Conservation (phyloP, 2,113 vertebrate species). For the Leucopternis melanops region DNA sequence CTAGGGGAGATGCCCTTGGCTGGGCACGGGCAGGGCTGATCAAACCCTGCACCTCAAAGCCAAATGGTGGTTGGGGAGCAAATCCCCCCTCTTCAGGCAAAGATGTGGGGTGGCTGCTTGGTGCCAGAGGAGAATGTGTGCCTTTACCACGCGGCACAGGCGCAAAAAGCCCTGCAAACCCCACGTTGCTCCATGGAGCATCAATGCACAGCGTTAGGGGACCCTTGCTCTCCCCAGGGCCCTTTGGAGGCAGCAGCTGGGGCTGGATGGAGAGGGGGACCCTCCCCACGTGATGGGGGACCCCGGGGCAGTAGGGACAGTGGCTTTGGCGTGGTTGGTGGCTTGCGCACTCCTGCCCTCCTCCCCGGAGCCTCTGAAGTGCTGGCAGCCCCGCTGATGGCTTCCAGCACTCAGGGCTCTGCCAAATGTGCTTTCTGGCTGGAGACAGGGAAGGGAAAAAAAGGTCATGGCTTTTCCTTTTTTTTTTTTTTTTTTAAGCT, state of each 20-base stretch:
- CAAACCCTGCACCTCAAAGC: background rate
- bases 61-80: background rate
- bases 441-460: background rate
- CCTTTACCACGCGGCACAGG: background rate
- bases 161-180: background rate
- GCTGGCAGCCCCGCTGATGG: background rate
- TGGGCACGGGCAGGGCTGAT: background rate
- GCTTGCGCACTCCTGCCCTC: background rate
- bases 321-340: fast-evolving
- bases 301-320: fast-evolving
- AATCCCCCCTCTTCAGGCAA: background rate
- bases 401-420: background rate
- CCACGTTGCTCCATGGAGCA: background rate
- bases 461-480: background rate
- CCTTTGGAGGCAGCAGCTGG: background rate
- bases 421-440: background rate
- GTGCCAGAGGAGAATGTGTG: fast-evolving
- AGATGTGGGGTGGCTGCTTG: background rate
- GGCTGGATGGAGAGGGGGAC: fast-evolving
- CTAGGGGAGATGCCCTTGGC: fast-evolving
- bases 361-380: background rate
- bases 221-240: background rate
- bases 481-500: background rate
- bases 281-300: fast-evolving
- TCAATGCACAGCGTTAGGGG: fast-evolving